Evolutionary conservation across 2,888 invertebrate species (phyloP).

Genomic region (Drosophila melanosoma): DNA sequence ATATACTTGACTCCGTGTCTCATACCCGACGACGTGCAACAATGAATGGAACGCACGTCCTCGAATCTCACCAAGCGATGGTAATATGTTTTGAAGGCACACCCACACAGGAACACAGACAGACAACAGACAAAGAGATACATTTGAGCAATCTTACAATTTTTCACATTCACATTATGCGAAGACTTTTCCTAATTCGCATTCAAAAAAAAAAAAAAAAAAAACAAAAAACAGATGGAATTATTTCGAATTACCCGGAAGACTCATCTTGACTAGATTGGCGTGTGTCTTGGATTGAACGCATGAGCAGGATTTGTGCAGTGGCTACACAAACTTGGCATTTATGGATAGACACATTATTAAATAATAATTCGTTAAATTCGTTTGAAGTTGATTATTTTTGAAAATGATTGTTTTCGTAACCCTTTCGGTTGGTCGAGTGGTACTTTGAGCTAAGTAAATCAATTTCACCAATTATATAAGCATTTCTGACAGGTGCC

Average conservation of each 20-base stretch:
- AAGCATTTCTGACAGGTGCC: slow-evolving; percentile 68
- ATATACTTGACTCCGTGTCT: slow-evolving; percentile 5
- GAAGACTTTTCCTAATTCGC: slow-evolving; percentile 49
- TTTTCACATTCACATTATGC: slow-evolving; percentile 29
- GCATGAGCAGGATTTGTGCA: slow-evolving; percentile 4
- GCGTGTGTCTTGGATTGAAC: slow-evolving; percentile 17
- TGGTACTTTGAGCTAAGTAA: slow-evolving; percentile 6
- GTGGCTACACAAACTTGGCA: background rate
- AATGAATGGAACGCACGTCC: slow-evolving; percentile 11
- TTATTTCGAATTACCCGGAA: slow-evolving; percentile 33
- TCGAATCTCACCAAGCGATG: slow-evolving; percentile 14
- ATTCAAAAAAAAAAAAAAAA: slow-evolving; percentile 29
- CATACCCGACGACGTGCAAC: slow-evolving; percentile 11
- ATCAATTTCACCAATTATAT: slow-evolving; percentile 41
- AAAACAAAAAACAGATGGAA: slow-evolving; percentile 29
- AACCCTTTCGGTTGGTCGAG: background rate
- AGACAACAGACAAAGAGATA: background rate
- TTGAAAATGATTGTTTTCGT: background rate
- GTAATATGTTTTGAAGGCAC: slow-evolving; percentile 24
- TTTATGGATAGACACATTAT: background rate
- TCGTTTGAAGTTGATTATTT: background rate
- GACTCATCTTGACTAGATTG: slow-evolving; percentile 33
- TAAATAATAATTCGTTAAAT: background rate
- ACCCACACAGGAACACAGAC: background rate
- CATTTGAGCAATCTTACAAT: slow-evolving; percentile 39